Percentiles rank a stretch among this genome's conserved stretches.
phyloP scores from a whole-genome alignment of 2,888 invertebrate species.

The Notocelia uddmanniana region DNA sequence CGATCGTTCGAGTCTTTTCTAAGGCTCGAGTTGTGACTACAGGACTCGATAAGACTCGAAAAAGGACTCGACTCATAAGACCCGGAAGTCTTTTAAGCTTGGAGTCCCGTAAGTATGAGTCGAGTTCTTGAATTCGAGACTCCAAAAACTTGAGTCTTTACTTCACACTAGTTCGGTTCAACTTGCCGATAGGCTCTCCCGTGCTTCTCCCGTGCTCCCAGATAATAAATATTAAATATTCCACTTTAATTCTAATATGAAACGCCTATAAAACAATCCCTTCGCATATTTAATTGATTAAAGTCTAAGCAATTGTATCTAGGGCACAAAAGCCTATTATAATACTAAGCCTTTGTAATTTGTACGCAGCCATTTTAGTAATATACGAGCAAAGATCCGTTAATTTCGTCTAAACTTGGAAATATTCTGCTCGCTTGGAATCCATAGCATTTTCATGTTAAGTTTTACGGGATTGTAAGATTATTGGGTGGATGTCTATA shows the following conservation, averaged over 20 bases:
- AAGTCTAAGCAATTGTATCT: neutral
- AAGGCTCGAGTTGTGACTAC: too few species aligned
- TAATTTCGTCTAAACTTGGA: neutral
- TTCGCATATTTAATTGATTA: neutral
- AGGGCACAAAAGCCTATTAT: constrained; percentile 5
- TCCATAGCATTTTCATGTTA: neutral
- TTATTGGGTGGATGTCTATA: neutral
- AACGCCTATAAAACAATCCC: neutral
- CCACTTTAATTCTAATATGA: neutral
- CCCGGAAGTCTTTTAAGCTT: too few species aligned
- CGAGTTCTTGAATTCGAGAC: too few species aligned
- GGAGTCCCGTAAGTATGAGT: too few species aligned
- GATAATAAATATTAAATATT: neutral
- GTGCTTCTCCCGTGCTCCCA: neutral
- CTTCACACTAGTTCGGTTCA: neutral
- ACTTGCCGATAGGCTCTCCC: neutral
- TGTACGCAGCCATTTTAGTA: neutral
- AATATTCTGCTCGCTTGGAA: neutral
- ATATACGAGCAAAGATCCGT: neutral
- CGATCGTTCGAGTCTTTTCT: too few species aligned
- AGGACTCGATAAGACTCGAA: too few species aligned
- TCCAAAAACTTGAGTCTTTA: too few species aligned
- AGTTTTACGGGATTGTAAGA: neutral
- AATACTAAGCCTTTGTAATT: neutral
- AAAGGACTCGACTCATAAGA: too few species aligned